A percentile compares a stretch with the other conserved stretches of the same genome.
Conservation (phyloP, 2,113 vertebrate genomes). For the Scopus umbretta region DNA sequence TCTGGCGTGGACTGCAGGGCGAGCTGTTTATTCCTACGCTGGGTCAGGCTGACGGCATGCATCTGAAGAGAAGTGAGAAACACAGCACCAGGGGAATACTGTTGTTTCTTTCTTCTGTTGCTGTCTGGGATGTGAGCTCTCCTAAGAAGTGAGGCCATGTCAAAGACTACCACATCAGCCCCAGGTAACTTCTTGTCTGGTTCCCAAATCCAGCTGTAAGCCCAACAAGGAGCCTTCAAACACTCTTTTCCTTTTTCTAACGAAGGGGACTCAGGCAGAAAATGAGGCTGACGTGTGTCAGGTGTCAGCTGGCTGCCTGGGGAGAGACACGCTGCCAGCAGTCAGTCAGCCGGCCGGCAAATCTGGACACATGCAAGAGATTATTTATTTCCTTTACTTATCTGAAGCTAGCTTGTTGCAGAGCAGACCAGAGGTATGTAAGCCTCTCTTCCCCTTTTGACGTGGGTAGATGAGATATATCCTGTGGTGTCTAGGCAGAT, state of each 20-base stretch:
- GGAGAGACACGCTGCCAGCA: not conserved
- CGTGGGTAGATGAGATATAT: not conserved
- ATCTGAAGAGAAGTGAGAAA: not conserved
- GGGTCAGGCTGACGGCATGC: not conserved
- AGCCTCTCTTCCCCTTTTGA: not conserved
- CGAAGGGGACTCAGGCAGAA: not conserved
- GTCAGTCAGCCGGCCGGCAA: rapidly evolving
- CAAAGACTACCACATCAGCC: not conserved
- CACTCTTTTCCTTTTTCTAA: not conserved
- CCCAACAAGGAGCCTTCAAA: not conserved
- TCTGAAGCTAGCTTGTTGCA: not conserved
- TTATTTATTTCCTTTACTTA: not conserved
- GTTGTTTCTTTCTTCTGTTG: not conserved
- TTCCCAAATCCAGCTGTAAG: not conserved
- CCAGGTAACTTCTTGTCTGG: not conserved
- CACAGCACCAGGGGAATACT: rapidly evolving
- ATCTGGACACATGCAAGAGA: not conserved
- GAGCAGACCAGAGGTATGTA: not conserved
- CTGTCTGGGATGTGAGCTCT: not conserved
- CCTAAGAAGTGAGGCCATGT: not conserved
- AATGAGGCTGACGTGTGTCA: not conserved
- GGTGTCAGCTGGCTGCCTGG: not conserved
- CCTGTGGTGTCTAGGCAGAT: not conserved
- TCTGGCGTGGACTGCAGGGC: rapidly evolving
- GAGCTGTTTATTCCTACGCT: not conserved